Percentiles rank a stretch among this genome's conserved stretches.
phyloP scores from a whole-genome alignment of 1,140 invertebrate species.

The Hesperophylax magnus region DNA sequence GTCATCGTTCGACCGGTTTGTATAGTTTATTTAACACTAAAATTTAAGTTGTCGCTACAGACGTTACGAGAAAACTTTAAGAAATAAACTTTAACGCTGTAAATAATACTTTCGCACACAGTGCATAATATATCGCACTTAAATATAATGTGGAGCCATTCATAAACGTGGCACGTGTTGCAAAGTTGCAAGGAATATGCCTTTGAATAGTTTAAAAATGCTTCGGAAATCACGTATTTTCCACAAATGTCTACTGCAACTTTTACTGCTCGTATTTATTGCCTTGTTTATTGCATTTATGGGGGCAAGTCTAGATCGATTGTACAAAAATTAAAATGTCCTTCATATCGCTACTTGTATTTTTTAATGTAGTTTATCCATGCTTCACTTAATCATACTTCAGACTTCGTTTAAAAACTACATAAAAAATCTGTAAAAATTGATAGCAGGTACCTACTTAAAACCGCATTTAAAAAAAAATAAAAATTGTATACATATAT shows the following conservation, averaged over 20 bases:
- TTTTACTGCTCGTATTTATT: slow-evolving; percentile 11
- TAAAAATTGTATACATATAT: too few species aligned
- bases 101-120: neutral
- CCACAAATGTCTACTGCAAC: slow-evolving; percentile 14
- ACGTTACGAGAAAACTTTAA: too few species aligned
- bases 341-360: neutral
- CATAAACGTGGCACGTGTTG: slow-evolving; percentile 14
- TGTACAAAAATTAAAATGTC: neutral
- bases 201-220: neutral
- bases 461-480: too few species aligned
- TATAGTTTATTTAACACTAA: too few species aligned
- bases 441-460: neutral
- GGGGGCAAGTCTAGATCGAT: neutral
- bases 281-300: slow-evolving; percentile 4
- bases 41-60: too few species aligned
- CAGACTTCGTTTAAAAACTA: neutral
- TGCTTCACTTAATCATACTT: too few species aligned
- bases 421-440: neutral
- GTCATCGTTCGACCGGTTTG: too few species aligned
- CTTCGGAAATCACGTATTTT: neutral
- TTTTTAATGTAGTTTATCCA: neutral
- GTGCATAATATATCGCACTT: slow-evolving; percentile 1
- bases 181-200: neutral
- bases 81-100: too few species aligned
- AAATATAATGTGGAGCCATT: slow-evolving; percentile 1